Conservation (phyloP, 2,888 invertebrate species). For the Callyntrura sp. region DNA sequence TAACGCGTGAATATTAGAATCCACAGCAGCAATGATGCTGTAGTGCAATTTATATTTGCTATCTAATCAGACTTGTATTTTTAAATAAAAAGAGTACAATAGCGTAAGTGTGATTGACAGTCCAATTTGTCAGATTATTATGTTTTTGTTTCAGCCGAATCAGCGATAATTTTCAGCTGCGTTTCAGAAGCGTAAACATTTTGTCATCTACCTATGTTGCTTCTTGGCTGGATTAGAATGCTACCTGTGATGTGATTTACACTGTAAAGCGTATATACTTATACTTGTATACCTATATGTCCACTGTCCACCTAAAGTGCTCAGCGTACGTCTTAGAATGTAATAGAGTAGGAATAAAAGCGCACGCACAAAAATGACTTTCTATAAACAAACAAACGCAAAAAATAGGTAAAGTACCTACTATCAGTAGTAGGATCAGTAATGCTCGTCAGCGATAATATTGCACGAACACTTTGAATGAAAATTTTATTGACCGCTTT, state of each 20-base stretch:
- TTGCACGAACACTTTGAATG: neutral
- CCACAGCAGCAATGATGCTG: neutral
- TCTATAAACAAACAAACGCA: neutral
- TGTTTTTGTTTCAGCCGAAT: conserved; percentile 16
- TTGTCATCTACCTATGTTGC: too few relatives aligned
- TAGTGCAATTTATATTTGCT: too few relatives aligned
- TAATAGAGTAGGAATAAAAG: too few relatives aligned
- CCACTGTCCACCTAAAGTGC: too few relatives aligned
- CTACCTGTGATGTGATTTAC: too few relatives aligned
- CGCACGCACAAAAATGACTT: neutral
- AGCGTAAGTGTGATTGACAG: conserved; percentile 48
- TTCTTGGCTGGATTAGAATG: too few relatives aligned
- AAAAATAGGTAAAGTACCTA: too few relatives aligned
- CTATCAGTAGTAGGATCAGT: too few relatives aligned
- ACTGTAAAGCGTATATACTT: too few relatives aligned
- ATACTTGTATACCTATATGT: too few relatives aligned
- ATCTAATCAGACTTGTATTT: neutral
- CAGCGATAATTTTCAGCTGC: neutral
- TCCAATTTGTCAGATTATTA: conserved; percentile 57
- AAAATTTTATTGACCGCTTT: neutral
- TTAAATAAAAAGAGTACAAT: neutral
- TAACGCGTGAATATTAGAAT: too few relatives aligned
- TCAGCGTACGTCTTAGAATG: too few relatives aligned
- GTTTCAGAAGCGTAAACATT: neutral
- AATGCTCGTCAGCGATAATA: neutral